phyloP scores from a whole-genome alignment of 1,140 invertebrate species.

The Diuraphis noxia region DNA sequence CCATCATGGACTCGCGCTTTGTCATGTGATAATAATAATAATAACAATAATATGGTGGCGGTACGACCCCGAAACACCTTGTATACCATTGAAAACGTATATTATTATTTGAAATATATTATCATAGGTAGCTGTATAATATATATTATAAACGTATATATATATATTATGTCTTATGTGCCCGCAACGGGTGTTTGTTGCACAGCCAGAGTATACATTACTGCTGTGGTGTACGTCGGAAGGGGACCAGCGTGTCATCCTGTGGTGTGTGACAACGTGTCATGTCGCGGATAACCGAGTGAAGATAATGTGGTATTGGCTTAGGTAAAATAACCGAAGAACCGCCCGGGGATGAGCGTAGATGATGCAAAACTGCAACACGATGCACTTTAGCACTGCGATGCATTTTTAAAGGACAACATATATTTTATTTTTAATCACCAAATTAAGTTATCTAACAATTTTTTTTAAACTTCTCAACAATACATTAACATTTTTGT shows the following conservation, averaged over 20 bases:
- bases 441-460: not conserved
- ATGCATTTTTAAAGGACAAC: too few relatives aligned
- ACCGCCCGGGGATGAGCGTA: not conserved
- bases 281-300: not conserved
- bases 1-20: not conserved
- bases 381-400: not conserved
- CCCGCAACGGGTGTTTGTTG: not conserved
- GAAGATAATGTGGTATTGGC: not conserved
- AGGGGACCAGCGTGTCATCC: not conserved
- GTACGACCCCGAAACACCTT: not conserved
- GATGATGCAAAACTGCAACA: not conserved
- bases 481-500: not conserved
- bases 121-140: not conserved
- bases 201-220: not conserved
- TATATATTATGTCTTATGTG: not conserved
- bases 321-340: not conserved
- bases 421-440: not conserved
- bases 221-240: not conserved
- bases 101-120: not conserved
- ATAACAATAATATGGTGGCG: not conserved
- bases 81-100: not conserved
- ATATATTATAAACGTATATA: not conserved
- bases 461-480: not conserved
- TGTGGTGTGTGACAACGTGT: not conserved
- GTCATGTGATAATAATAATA: not conserved